phyloP scores from a whole-genome alignment of 2,113 vertebrate genomes.

The Oostethus manadensis region DNA sequence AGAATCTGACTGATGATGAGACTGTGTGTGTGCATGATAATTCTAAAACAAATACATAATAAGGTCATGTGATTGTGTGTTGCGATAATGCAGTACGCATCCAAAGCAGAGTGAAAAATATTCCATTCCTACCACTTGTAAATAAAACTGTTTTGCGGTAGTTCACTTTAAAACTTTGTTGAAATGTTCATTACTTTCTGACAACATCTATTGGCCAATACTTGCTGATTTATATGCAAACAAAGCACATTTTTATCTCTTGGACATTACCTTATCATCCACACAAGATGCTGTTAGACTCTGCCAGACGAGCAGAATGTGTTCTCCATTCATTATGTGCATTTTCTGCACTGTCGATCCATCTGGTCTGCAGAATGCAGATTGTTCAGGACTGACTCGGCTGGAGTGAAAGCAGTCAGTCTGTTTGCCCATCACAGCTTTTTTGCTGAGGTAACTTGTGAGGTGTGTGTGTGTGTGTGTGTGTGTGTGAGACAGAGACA shows the following conservation, averaged over 20 bases:
- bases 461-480: constrained; percentile 25
- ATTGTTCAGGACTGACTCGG: constrained; percentile 16
- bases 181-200: no score
- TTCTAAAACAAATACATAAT: no score
- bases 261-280: constrained; percentile 34
- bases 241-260: constrained; percentile 32
- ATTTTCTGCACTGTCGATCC: constrained; percentile 35
- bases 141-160: no score
- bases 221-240: constrained; percentile 24
- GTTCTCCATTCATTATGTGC: constrained; percentile 36
- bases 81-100: no score
- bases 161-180: no score
- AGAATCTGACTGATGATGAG: no score
- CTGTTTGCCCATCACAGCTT: constrained; percentile 23
- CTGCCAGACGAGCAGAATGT: constrained; percentile 39
- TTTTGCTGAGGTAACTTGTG: constrained; percentile 35
- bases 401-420: constrained; percentile 15
- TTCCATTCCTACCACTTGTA: no score
- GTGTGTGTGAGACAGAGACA: no score
- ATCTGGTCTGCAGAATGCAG: constrained; percentile 38
- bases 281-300: constrained; percentile 32
- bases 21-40: no score
- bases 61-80: no score
- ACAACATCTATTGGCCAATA: constrained; percentile 8
- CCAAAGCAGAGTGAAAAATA: no score